Evolutionary conservation across 2,797 vertebrate species (phyloP), one percentile per base, ranked within the genome.

Genomic region (Channa striata): DNA sequence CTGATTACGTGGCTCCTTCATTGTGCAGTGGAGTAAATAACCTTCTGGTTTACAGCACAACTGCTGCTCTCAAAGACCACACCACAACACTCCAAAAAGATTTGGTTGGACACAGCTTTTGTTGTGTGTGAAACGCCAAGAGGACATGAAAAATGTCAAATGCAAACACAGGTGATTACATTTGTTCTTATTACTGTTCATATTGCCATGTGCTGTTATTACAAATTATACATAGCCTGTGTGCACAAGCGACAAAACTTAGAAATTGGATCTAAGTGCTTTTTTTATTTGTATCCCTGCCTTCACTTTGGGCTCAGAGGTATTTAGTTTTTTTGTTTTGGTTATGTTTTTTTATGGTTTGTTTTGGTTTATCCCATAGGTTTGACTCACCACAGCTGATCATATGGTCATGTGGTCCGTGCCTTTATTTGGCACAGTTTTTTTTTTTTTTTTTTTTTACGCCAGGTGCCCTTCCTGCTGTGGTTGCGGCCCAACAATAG

Each of bases 61-160:
- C 16, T 72, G 36, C 46, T 56, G 61, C 46, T 37, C 23, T 42
- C 46, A 21, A n/a, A 19, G 60, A 52, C 46, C 56, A 64, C 42
- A 68, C 9, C 39, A 8, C 13, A 59, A 44, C 33, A 50, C n/a
- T 51, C 30, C 16, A 50, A 64, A 72, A 71, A 44, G 52, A 74
- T 65, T 13, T 73, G 61, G 8, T 51, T 14, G 25, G 25, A 30
- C 25, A 30, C 25, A 30, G 25, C 25, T 30, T 30, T 6, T 30
- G 25, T 30, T 30, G 25, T 30, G 73, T 83, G 72, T 82, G 77
- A 89, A 90, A 91, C 58, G 88, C 84, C 77, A 59, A 70, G 80
- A 92, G 87, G 87, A 87, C 83, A 63, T 61, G 72, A 82, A 62
- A 74, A 77, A 86, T 81, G 86, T 87, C 81, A 92, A 85, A 91